Evolutionary conservation across 2,888 invertebrate genomes (phyloP).

Genomic region (Anaspis maculata): DNA sequence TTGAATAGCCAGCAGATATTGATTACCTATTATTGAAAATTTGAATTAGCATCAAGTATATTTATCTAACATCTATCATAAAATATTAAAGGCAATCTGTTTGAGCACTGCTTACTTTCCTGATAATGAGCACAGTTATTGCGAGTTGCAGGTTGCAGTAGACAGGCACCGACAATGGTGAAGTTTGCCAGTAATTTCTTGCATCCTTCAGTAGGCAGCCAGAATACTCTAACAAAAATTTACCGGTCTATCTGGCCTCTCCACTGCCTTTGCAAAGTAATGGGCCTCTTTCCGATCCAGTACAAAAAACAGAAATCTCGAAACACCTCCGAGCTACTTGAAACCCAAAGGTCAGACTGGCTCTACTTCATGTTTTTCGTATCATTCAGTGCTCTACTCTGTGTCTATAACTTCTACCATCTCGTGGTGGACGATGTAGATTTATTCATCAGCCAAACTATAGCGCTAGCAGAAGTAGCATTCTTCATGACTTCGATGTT

Average conservation of each 20-base stretch:
- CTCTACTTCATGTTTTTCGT: constrained; percentile 14
- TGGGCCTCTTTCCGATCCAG: not conserved
- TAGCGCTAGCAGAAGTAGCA: constrained; percentile 9
- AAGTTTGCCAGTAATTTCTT: too few relatives aligned
- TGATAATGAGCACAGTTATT: too few relatives aligned
- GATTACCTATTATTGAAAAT: too few relatives aligned
- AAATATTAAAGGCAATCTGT: too few relatives aligned
- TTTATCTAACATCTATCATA: too few relatives aligned
- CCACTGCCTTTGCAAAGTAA: not conserved
- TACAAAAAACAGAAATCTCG: not conserved
- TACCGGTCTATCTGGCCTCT: not conserved
- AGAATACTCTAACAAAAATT: too few relatives aligned
- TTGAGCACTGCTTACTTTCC: too few relatives aligned
- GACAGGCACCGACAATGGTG: too few relatives aligned
- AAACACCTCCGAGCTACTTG: not conserved
- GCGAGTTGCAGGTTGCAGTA: too few relatives aligned
- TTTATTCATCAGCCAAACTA: constrained; percentile 8
- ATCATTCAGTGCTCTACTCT: constrained; percentile 8
- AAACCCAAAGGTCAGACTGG: constrained; percentile 13
- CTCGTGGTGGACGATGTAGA: constrained; percentile 10
- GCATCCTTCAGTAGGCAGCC: too few relatives aligned
- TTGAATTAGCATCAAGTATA: too few relatives aligned
- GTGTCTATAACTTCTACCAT: constrained; percentile 11
- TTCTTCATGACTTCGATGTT: constrained; percentile 11
- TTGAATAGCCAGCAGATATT: too few relatives aligned